These are phyloP conservation scores for Mesembrinibis cayennensis DNA, from an alignment of 2,113 vertebrate genomes.

Conservation along the genomic window DNA sequence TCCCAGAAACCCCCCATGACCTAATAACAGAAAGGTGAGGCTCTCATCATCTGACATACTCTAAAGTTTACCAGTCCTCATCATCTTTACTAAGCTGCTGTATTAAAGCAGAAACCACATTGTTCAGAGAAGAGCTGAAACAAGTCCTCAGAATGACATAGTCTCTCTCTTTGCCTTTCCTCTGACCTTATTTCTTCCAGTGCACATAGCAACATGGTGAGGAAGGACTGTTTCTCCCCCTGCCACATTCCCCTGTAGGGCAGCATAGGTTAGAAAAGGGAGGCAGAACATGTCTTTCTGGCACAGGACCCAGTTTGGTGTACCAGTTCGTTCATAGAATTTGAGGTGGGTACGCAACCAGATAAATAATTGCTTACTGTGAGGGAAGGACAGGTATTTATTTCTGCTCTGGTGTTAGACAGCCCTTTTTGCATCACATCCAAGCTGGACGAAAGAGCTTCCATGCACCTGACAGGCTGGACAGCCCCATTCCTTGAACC, in stretches of 20 bases:
- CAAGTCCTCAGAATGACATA: background rate
- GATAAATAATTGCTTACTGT: background rate
- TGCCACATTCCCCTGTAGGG: too few species aligned
- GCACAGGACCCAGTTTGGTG: background rate
- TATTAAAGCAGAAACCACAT: background rate
- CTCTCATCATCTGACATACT: background rate
- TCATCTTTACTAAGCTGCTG: background rate
- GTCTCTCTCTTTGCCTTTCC: background rate
- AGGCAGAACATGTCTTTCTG: background rate
- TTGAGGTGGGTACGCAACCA: background rate
- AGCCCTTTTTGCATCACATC: background rate
- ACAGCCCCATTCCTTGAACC: background rate
- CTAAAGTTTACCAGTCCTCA: background rate
- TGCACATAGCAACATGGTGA: fast-evolving
- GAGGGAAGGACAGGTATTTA: background rate
- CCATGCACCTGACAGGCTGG: too few species aligned
- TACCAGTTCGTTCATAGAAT: background rate
- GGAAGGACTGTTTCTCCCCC: background rate
- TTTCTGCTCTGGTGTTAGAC: background rate
- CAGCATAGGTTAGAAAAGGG: background rate
- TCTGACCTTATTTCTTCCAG: background rate
- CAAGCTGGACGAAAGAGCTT: background rate
- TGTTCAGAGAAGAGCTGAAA: background rate
- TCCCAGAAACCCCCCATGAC: background rate
- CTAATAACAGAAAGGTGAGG: background rate